These are phyloP conservation scores for Eupeodes luniger DNA, from an alignment of 2,888 invertebrate species.

Conservation along the genomic window DNA sequence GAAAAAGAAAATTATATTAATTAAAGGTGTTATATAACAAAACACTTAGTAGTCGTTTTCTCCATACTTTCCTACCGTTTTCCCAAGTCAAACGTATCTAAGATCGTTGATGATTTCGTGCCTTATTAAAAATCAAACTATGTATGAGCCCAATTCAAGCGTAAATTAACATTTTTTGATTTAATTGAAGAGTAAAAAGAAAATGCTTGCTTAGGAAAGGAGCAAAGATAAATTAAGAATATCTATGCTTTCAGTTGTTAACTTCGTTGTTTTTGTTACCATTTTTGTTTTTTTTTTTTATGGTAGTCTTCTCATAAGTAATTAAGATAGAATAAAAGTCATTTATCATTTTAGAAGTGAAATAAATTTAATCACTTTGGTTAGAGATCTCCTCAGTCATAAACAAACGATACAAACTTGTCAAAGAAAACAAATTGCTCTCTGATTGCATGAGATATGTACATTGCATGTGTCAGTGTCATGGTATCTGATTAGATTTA, in stretches of 20 bases:
- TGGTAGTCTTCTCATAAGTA: neutral
- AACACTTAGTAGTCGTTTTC: constrained; percentile 45
- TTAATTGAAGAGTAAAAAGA: constrained; percentile 1
- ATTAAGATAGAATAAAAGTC: constrained; percentile 13
- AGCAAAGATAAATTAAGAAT: neutral
- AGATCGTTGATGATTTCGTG: constrained; percentile 48
- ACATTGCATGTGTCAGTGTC: constrained; percentile 2
- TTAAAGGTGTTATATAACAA: constrained; percentile 39
- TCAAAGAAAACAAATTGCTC: neutral
- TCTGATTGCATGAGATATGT: neutral
- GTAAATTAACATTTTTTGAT: neutral
- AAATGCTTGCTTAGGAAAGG: neutral
- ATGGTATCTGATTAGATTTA: neutral
- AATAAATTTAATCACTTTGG: neutral
- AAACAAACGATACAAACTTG: neutral
- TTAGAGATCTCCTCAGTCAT: neutral
- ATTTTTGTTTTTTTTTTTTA: neutral
- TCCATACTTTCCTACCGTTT: constrained; percentile 22
- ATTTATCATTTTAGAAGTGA: neutral
- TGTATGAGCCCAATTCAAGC: neutral
- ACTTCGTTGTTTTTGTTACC: neutral
- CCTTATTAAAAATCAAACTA: constrained; percentile 2
- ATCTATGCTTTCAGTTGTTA: neutral
- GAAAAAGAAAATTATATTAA: constrained; percentile 46
- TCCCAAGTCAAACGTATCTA: neutral